Evolutionary conservation across 2,797 vertebrate genomes (phyloP).

Genomic region (Heteromormyrus szaboi): DNA sequence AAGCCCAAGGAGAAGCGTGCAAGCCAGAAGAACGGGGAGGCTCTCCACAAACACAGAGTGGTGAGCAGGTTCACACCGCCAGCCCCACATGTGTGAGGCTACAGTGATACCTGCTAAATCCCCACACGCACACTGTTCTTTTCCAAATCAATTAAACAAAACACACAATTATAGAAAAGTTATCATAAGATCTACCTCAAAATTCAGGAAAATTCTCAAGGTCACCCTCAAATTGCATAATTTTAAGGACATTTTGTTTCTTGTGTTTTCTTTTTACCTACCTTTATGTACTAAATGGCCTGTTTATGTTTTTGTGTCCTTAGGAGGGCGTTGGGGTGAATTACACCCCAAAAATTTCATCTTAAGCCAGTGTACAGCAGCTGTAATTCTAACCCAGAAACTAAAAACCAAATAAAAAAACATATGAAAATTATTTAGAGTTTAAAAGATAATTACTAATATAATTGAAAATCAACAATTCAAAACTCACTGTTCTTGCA

Average conservation of each 20-base stretch:
- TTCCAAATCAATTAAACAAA: not conserved
- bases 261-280: not conserved
- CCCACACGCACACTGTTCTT: not conserved
- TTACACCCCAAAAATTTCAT: not conserved
- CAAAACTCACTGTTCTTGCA: not conserved
- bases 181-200: not conserved
- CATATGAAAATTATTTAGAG: not conserved
- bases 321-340: not conserved
- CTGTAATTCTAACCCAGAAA: not conserved
- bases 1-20: not conserved
- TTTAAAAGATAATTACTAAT: not conserved
- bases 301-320: not conserved
- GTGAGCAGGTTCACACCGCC: not conserved
- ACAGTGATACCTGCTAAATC: not conserved
- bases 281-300: not conserved
- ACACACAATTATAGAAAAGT: not conserved
- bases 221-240: not conserved
- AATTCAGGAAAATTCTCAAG: not conserved
- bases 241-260: not conserved
- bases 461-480: not conserved
- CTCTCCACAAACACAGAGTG: not conserved
- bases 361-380: not conserved
- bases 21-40: not conserved
- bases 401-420: not conserved
- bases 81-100: not conserved